Percentiles rank a stretch among this genome's conserved stretches.
Evolutionary conservation across 30 jellyfish, hydroid and myxozoan genomes (phyloP).

Genomic region (Sanderia malayensis): DNA sequence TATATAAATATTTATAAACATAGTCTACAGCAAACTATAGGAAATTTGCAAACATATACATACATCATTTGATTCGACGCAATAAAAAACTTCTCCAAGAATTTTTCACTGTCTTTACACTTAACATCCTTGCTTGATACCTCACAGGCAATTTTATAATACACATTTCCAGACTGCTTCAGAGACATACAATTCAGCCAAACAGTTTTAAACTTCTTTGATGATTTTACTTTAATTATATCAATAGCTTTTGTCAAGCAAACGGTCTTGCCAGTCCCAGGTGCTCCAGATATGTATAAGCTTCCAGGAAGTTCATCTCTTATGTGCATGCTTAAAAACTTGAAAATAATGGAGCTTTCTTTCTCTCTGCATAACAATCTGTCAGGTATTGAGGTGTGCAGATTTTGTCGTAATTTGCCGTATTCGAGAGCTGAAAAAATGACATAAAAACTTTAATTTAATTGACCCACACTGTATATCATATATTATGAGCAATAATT

Average conservation of each 20-base stretch:
- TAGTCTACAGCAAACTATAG: too few relatives aligned
- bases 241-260: constrained; percentile 51
- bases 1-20: too few relatives aligned
- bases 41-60: too few relatives aligned
- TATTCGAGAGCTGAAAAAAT: constrained; percentile 38
- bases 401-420: constrained; percentile 35
- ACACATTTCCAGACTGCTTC: constrained; percentile 66
- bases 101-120: constrained; percentile 58
- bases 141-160: constrained; percentile 51
- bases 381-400: constrained; percentile 86
- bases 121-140: constrained; percentile 29
- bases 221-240: constrained; percentile 26
- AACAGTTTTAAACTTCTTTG: constrained; percentile 21
- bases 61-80: constrained; percentile 66
- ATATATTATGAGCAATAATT: too few relatives aligned
- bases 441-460: too few relatives aligned
- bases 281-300: constrained; percentile 94
- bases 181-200: constrained; percentile 89
- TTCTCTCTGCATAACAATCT: constrained; percentile 70
- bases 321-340: constrained; percentile 31
- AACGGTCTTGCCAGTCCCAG: constrained; percentile 96
- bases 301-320: constrained; percentile 59
- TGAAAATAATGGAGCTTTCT: constrained; percentile 29
- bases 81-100: constrained; percentile 49
- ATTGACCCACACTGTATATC: too few relatives aligned